phyloP scores from a whole-genome alignment of 2,113 vertebrate species.

The Desmodus rotundus region DNA sequence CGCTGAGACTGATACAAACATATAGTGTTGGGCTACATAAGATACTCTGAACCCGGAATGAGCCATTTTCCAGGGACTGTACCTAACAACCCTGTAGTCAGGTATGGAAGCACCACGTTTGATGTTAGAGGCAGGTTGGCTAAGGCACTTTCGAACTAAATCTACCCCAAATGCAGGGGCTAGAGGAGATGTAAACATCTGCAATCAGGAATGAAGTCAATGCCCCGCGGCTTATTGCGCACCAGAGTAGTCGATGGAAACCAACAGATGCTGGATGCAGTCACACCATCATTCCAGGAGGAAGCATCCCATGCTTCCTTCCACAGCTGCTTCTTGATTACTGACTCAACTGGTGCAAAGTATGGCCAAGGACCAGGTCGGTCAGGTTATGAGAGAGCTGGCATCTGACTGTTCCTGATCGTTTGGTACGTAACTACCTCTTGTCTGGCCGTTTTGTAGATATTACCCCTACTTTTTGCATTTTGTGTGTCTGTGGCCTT shows the following conservation, averaged over 20 bases:
- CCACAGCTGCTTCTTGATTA: rapidly evolving
- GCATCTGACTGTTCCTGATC: rapidly evolving
- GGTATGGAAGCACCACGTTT: rapidly evolving
- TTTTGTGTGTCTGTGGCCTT: background rate
- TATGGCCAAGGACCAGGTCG: background rate
- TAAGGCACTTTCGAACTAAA: too few species aligned
- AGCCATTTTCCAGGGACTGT: background rate
- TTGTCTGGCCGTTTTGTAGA: too few species aligned
- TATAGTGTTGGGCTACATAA: rapidly evolving
- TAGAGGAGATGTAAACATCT: rapidly evolving
- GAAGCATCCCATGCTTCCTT: rapidly evolving
- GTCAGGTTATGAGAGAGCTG: rapidly evolving
- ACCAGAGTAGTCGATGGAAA: background rate
- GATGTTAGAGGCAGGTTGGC: rapidly evolving
- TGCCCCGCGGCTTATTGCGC: rapidly evolving
- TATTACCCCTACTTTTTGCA: background rate
- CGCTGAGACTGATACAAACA: background rate
- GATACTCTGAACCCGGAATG: background rate
- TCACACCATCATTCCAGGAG: background rate
- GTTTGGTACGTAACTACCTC: too few species aligned
- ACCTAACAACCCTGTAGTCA: rapidly evolving
- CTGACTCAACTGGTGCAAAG: rapidly evolving
- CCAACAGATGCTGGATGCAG: background rate
- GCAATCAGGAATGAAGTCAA: rapidly evolving
- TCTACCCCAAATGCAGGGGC: rapidly evolving